phyloP scores from a whole-genome alignment of 53 echinoderm and acorn worm genomes.

The Henricia sp. region DNA sequence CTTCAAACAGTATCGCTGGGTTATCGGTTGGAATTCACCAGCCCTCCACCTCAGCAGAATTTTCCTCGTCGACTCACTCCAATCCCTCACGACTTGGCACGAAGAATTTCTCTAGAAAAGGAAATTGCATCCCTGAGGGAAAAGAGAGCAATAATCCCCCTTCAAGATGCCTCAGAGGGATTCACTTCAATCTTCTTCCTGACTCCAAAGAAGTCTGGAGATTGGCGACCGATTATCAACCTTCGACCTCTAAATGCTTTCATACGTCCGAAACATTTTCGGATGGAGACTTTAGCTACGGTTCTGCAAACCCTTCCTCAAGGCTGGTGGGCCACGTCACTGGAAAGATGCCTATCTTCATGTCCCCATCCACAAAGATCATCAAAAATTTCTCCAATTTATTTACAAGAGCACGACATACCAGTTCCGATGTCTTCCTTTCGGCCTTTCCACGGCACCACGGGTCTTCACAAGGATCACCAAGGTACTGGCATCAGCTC shows the following conservation, averaged over 20 bases:
- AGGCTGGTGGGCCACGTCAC: conserved; percentile 24
- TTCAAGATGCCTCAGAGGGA: not conserved
- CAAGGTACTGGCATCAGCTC: conserved; percentile 20
- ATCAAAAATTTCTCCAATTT: conserved; percentile 8
- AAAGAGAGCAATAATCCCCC: conserved; percentile 13
- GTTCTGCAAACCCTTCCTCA: not conserved
- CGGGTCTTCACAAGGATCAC: conserved; percentile 64
- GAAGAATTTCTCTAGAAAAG: not conserved
- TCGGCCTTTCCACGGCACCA: conserved; percentile 63
- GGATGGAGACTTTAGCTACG: conserved; percentile 18
- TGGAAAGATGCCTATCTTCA: conserved; percentile 50
- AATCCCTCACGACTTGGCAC: not conserved
- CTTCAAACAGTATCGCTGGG: not conserved
- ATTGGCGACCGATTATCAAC: too few species aligned
- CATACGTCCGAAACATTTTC: conserved; percentile 30
- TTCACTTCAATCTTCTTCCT: conserved; percentile 14
- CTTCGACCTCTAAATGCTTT: not conserved
- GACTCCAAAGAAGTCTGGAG: too few species aligned
- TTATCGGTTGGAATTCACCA: conserved; percentile 45
- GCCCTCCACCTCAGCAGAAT: not conserved
- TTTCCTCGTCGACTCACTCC: not conserved
- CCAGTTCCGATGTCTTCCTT: conserved; percentile 51
- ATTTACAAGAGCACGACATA: conserved; percentile 13
- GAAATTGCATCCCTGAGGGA: not conserved
- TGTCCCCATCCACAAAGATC: conserved; percentile 8